These are phyloP conservation scores for Suricata suricatta DNA, from an alignment of 2,113 vertebrate genomes.

Conservation along the genomic window DNA sequence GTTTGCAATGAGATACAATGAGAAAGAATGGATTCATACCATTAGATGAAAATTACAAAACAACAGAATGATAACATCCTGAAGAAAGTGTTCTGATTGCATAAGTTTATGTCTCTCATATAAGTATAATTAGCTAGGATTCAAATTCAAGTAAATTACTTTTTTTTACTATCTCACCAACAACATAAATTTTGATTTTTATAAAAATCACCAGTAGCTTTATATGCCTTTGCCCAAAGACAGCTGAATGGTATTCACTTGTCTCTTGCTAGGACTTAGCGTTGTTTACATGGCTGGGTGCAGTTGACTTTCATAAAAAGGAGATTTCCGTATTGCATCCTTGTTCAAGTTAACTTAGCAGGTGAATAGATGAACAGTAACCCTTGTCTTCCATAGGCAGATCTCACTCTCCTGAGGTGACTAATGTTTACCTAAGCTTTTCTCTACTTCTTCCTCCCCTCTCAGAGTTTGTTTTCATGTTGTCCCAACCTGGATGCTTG, in stretches of 20 bases:
- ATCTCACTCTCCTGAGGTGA: neutral
- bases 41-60: neutral
- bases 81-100: neutral
- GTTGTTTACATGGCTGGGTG: neutral
- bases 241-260: neutral
- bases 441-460: neutral
- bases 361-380: neutral
- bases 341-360: neutral
- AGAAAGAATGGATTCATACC: neutral
- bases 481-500: neutral
- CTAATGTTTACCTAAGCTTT: conserved; percentile 1
- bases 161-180: neutral
- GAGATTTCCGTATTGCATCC: neutral
- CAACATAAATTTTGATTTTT: neutral
- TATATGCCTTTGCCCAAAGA: neutral
- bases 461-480: neutral
- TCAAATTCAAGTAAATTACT: neutral
- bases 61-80: neutral
- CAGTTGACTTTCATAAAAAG: neutral
- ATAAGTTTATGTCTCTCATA: neutral
- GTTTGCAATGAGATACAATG: neutral
- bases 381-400: neutral
- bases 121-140: neutral
- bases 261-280: neutral
- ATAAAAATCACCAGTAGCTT: neutral